These are phyloP conservation scores for Manis javanica DNA, from an alignment of 2,797 vertebrate genomes.

Conservation along the genomic window DNA sequence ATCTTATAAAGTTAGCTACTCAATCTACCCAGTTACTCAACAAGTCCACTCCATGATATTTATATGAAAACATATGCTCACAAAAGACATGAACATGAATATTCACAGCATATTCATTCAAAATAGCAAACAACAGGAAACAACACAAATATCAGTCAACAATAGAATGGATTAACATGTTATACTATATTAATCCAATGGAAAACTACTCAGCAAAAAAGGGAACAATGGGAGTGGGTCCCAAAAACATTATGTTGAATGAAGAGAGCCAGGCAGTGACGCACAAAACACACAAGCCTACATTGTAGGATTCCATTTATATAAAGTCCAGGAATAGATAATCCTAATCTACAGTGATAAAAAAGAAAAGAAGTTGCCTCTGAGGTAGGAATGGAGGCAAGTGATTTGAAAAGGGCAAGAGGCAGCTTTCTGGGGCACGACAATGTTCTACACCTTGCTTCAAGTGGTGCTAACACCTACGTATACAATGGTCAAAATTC, in stretches of 20 bases:
- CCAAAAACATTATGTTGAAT: neutral
- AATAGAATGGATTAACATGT: neutral
- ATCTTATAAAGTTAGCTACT: conserved; percentile 18
- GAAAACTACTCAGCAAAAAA: neutral
- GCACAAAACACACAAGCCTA: neutral
- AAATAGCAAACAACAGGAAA: neutral
- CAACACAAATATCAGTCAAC: neutral
- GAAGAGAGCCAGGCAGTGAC: neutral
- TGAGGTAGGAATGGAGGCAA: neutral
- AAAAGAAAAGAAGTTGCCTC: neutral
- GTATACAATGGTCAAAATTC: neutral
- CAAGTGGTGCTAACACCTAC: neutral
- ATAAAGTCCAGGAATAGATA: neutral
- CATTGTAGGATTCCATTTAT: neutral
- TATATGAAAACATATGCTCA: neutral
- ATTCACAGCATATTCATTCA: neutral
- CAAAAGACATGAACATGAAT: neutral
- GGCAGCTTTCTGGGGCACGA: neutral
- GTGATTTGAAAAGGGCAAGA: neutral
- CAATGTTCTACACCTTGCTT: neutral
- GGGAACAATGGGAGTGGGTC: neutral
- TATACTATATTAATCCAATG: neutral
- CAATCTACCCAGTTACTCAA: neutral
- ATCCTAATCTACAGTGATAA: neutral
- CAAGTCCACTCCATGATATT: neutral